These are phyloP conservation scores for Formica selysi DNA, from an alignment of 1,140 invertebrate genomes.

Conservation along the genomic window DNA sequence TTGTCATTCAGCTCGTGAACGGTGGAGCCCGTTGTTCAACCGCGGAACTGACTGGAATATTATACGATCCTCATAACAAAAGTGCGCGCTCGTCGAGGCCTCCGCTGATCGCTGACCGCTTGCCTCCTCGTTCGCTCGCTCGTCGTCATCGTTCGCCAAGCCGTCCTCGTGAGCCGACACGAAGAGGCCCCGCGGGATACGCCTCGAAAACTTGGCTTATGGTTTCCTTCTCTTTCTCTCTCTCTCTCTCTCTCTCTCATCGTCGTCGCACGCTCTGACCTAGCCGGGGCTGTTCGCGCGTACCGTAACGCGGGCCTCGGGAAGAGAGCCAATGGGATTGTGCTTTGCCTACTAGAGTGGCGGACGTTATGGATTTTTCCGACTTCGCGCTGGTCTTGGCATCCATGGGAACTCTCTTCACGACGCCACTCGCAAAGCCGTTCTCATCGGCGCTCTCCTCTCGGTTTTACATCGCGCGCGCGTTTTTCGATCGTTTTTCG, in stretches of 20 bases:
- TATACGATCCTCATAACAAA: conserved; percentile 84
- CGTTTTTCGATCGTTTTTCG: conserved; percentile 32
- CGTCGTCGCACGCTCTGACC: background rate
- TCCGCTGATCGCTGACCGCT: conserved; percentile 64
- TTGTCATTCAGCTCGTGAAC: conserved; percentile 84
- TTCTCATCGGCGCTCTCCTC: conserved; percentile 60
- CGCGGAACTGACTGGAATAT: conserved; percentile 85
- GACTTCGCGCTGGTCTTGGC: conserved; percentile 67
- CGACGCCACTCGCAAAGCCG: conserved; percentile 73
- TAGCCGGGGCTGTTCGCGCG: conserved; percentile 36
- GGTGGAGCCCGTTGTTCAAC: conserved; percentile 84
- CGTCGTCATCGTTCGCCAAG: conserved; percentile 58
- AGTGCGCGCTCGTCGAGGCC: conserved; percentile 70
- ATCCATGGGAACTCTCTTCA: conserved; percentile 80
- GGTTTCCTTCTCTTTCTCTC: background rate
- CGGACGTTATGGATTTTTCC: conserved; percentile 81
- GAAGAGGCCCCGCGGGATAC: conserved; percentile 25
- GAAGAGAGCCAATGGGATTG: conserved; percentile 79
- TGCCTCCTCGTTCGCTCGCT: background rate
- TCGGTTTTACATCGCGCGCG: conserved; percentile 57
- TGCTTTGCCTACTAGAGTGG: conserved; percentile 81
- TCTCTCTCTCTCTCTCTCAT: background rate
- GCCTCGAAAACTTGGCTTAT: conserved; percentile 68
- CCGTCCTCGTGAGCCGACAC: conserved; percentile 24
- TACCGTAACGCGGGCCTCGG: conserved; percentile 57